These are phyloP conservation scores for Automeris io DNA, from an alignment of 2,888 invertebrate genomes.

Conservation along the genomic window DNA sequence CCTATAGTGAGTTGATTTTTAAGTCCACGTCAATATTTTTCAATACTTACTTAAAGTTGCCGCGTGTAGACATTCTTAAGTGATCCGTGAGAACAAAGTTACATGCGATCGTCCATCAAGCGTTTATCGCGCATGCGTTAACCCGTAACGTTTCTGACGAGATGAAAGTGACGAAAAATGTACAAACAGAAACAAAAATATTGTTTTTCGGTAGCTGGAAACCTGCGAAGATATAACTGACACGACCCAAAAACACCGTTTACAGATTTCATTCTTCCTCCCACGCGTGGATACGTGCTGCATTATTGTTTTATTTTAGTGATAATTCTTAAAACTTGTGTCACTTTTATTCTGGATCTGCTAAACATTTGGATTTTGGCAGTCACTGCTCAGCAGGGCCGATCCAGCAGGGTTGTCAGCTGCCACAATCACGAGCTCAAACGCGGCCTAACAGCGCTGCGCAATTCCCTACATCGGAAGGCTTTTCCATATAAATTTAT, in stretches of 20 bases:
- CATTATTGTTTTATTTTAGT: neutral
- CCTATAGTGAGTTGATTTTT: no score
- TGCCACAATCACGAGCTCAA: no score
- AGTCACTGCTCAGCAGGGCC: no score
- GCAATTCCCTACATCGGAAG: no score
- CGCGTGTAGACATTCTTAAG: constrained; percentile 27
- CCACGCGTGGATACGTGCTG: constrained; percentile 7
- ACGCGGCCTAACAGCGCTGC: no score
- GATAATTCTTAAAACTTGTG: no score
- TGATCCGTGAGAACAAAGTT: constrained; percentile 43
- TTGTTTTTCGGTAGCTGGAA: constrained; percentile 44
- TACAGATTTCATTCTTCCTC: constrained; percentile 13
- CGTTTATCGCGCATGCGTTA: constrained; percentile 59
- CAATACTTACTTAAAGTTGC: no score
- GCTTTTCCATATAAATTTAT: no score
- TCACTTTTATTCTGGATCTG: no score
- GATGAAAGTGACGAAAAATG: constrained; percentile 56
- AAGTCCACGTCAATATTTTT: no score
- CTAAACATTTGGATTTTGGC: no score
- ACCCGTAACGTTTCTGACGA: constrained; percentile 52
- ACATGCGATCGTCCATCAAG: constrained; percentile 67
- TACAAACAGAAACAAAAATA: constrained; percentile 30
- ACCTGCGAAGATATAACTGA: constrained; percentile 17
- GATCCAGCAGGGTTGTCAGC: no score
- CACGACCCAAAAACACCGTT: constrained; percentile 12